Base-by-base conservation (phyloP, 1,140 invertebrate species). In the Papilio glaucus region DNA sequence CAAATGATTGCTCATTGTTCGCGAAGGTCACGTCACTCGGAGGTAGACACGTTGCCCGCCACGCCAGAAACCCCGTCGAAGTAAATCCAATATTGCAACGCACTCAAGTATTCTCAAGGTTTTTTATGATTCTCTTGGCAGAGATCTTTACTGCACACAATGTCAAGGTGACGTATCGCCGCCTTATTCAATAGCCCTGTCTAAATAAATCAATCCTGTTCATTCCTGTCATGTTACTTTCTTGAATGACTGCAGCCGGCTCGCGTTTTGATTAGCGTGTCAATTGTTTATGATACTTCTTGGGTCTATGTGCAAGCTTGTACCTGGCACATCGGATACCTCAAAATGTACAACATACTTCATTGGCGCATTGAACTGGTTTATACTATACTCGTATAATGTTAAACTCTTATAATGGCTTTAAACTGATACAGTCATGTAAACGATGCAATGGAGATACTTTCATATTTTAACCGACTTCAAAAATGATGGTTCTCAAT, bases 81-180 rank as follows among this genome's bases (percentile, higher is more conserved):
- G 26, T 69, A 69, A 69, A 69, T 69, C 67, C 67, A 69, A 69
- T 69, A 69, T 69, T 69, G 67, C 42, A 24, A 29, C 33, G 39
- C 29, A 33, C 67, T 69, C 42, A 69, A 69, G 41, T 69, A 18
- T 49, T 69, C 26, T 49, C 67, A 69, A 69, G 67, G 67, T 53
- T 53, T 26, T 42, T 69, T 49, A 69, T 69, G 65, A 49, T 69
- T 53, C 42, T 69, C 65, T 69, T 69, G 65, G 65, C 65, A 69
- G 42, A 69, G 65, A 69, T 69, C 65, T 69, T 49, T 42, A 45
- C 24, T 69, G 65, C 65, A 69, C 9, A 37, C 65, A 69, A 49
- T 69, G 65, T 69, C 65, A 69, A 42, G 65, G 65, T 53, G 49
- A n/a, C 13, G 33, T 9, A 13, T 5, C 8, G 18, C 33, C 24